A percentile compares a stretch with the other conserved stretches of the same genome.
These are phyloP conservation scores for Nasonia vitripennis DNA, from an alignment of 1,140 invertebrate genomes.

Conservation along the genomic window DNA sequence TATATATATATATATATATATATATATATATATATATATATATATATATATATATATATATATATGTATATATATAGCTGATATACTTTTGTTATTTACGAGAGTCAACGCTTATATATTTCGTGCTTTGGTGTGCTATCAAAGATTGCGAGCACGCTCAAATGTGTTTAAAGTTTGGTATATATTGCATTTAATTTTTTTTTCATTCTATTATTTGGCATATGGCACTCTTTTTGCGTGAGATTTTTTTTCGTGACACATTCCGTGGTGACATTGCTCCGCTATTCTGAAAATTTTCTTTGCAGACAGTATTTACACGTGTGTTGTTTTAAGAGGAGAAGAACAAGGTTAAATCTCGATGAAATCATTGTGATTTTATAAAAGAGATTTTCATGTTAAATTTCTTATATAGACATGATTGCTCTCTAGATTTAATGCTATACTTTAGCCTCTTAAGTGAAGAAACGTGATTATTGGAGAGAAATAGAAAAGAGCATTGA, in stretches of 20 bases:
- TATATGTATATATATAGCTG: not conserved
- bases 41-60: not conserved
- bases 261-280: not conserved
- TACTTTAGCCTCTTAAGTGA: not conserved
- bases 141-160: constrained; percentile 23
- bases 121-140: constrained; percentile 28
- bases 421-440: not conserved
- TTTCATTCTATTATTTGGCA: not conserved
- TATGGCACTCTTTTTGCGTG: not conserved
- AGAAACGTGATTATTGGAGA: not conserved
- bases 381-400: too few species aligned
- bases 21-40: not conserved
- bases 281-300: constrained; percentile 13
- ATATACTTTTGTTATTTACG: constrained; percentile 12
- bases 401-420: too few species aligned
- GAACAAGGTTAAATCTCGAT: not conserved
- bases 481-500: not conserved
- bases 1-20: constrained; percentile 17
- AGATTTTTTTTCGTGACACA: not conserved
- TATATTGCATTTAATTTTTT: not conserved
- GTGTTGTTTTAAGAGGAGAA: not conserved
- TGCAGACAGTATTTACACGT: not conserved
- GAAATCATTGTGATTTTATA: not conserved
- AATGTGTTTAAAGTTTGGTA: constrained; percentile 10
- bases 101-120: not conserved